phyloP scores from a whole-genome alignment of 2,113 vertebrate genomes.

The Proteles cristata region DNA sequence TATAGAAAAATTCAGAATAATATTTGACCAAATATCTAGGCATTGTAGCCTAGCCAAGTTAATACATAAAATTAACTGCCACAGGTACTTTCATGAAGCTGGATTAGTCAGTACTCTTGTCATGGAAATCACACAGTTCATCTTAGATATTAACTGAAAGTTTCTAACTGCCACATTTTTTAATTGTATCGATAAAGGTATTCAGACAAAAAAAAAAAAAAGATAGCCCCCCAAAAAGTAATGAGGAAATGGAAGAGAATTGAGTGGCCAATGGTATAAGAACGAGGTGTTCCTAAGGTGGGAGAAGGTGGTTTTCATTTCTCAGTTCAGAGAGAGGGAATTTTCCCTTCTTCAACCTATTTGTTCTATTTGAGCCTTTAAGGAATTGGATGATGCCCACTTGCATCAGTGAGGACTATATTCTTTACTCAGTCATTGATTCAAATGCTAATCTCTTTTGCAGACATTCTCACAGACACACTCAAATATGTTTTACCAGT shows the following conservation, averaged over 20 bases:
- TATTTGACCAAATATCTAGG: not conserved
- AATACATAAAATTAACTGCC: not conserved
- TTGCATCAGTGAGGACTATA: not conserved
- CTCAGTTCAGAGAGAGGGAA: not conserved
- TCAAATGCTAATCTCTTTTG: not conserved
- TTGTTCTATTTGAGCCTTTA: not conserved
- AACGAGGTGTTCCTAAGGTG: not conserved
- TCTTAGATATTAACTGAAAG: not conserved
- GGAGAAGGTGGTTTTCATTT: not conserved
- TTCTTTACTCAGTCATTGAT: not conserved
- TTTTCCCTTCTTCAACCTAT: not conserved
- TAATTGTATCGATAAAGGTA: not conserved
- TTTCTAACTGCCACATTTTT: not conserved
- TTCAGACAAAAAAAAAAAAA: not conserved
- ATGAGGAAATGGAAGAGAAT: not conserved
- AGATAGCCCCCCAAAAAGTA: not conserved
- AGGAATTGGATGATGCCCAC: not conserved
- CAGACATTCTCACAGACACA: not conserved
- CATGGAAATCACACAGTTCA: not conserved
- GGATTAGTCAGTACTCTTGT: not conserved
- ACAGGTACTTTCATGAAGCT: not conserved
- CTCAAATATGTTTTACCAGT: not conserved
- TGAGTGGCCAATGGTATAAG: not conserved
- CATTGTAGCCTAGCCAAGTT: not conserved
- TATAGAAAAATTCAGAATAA: not conserved